phyloP scores from a whole-genome alignment of 2,797 vertebrate species.

The Scyliorhinus canicula region DNA sequence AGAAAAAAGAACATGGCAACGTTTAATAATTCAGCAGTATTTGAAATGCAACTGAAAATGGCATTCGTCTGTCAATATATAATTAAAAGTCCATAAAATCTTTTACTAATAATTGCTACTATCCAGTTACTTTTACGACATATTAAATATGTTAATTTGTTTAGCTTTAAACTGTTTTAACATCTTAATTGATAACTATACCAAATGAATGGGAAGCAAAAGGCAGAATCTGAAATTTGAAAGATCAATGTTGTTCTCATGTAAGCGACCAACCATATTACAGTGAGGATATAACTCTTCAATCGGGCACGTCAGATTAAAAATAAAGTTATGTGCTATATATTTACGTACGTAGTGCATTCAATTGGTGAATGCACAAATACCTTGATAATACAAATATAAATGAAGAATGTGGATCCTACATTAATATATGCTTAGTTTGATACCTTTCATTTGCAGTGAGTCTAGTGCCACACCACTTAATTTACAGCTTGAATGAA shows the following conservation, averaged over 20 bases:
- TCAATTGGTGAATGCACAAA: not conserved
- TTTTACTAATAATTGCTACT: not conserved
- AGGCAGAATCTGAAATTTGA: not conserved
- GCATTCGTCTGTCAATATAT: not conserved
- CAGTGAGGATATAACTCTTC: not conserved
- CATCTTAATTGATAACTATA: not conserved
- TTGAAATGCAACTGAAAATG: too few species aligned
- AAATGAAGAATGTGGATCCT: not conserved
- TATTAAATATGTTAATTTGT: not conserved
- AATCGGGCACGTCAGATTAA: not conserved
- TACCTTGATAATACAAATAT: not conserved
- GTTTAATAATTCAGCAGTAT: too few species aligned
- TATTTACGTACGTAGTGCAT: not conserved
- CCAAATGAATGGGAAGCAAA: not conserved
- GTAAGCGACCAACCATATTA: not conserved
- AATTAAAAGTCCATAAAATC: not conserved
- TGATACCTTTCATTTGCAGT: not conserved
- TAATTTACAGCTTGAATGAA: not conserved
- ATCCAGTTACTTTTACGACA: not conserved
- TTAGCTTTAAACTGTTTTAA: not conserved
- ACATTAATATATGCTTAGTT: not conserved
- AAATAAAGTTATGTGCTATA: not conserved
- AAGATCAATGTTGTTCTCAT: not conserved
- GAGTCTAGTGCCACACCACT: not conserved
- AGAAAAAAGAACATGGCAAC: too few species aligned